These are phyloP conservation scores for Pogonomyrmex barbatus DNA, from an alignment of 1,140 invertebrate genomes.

Conservation along the genomic window DNA sequence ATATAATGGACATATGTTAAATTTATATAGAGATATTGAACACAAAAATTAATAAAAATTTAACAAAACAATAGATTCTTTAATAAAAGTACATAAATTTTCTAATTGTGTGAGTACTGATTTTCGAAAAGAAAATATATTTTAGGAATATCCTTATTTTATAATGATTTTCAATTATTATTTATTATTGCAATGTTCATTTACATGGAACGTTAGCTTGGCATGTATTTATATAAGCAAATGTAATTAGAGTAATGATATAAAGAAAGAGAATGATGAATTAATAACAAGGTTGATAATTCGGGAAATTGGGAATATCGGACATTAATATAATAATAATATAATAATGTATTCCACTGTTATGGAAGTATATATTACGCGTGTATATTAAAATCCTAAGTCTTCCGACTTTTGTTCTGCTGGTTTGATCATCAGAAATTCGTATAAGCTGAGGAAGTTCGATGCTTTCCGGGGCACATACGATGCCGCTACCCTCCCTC, in stretches of 20 bases:
- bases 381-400: slow-evolving; percentile 9
- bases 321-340: not conserved
- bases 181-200: not conserved
- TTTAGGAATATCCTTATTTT: not conserved
- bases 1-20: too few relatives aligned
- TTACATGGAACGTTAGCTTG: not conserved
- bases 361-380: not conserved
- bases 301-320: not conserved
- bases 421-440: slow-evolving; percentile 76
- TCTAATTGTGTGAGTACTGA: not conserved
- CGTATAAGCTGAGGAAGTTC: slow-evolving; percentile 64
- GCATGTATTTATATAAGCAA: not conserved
- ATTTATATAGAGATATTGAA: too few relatives aligned
- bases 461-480: slow-evolving; percentile 62
- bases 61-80: too few relatives aligned
- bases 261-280: not conserved
- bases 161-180: not conserved
- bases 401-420: slow-evolving; percentile 43
- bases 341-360: not conserved
- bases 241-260: not conserved
- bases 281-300: not conserved
- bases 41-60: too few relatives aligned
- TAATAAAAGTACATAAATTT: too few relatives aligned
- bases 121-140: not conserved
- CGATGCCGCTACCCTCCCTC: slow-evolving; percentile 20